These are phyloP conservation scores for Corapipo altera DNA, from an alignment of 2,113 vertebrate genomes.

Conservation along the genomic window DNA sequence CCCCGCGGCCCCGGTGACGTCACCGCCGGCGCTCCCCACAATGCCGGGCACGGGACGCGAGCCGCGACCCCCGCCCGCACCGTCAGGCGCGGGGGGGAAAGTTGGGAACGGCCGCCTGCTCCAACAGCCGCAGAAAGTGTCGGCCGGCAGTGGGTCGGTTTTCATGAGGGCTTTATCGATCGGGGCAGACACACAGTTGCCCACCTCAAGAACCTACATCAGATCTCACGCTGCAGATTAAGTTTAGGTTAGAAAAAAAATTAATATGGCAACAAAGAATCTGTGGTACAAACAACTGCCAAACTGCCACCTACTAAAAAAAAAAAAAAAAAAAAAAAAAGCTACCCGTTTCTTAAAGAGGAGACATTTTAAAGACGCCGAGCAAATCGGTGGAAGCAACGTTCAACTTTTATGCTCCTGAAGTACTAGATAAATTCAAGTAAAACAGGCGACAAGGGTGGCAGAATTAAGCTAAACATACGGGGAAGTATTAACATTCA, in stretches of 20 bases:
- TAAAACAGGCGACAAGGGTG: background rate
- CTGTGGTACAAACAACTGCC: background rate
- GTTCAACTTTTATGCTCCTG: background rate
- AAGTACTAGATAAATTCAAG: background rate
- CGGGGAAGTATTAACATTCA: background rate
- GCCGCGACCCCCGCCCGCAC: no score
- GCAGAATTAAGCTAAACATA: background rate
- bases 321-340: background rate
- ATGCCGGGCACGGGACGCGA: no score
- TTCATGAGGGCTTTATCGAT: background rate
- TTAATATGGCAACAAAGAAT: background rate
- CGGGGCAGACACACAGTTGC: background rate
- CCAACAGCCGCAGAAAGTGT: background rate
- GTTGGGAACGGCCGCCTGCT: background rate
- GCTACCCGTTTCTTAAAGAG: background rate
- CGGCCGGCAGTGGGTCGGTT: fast-evolving
- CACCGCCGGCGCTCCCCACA: no score
- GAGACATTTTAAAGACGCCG: background rate
- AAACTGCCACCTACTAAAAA: fast-evolving
- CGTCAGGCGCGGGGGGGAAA: no score
- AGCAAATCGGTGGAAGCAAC: background rate
- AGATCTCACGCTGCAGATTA: background rate
- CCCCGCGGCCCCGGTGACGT: no score
- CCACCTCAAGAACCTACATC: background rate
- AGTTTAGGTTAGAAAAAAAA: background rate